Evolutionary conservation across 2,113 vertebrate species (phyloP).

Genomic region (Pelecanus crispus): DNA sequence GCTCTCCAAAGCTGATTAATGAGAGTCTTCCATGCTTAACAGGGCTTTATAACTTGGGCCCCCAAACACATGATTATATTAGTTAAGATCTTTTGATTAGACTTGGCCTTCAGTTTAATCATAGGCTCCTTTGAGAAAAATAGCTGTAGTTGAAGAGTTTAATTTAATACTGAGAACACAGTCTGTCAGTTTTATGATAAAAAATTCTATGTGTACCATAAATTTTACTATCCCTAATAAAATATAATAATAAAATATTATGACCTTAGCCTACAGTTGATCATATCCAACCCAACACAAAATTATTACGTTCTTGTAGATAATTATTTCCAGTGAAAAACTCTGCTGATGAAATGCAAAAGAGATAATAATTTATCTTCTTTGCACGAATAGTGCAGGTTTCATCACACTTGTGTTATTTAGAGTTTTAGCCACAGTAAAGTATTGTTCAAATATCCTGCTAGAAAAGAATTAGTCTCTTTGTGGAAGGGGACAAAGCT

Average conservation of each 20-base stretch:
- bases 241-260: not conserved
- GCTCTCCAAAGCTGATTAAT: not conserved
- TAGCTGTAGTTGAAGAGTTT: not conserved
- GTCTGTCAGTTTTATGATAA: not conserved
- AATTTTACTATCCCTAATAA: not conserved
- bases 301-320: not conserved
- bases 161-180: not conserved
- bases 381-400: not conserved
- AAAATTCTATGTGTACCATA: not conserved
- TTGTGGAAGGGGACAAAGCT: not conserved
- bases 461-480: not conserved
- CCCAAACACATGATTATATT: not conserved
- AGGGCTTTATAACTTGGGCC: not conserved
- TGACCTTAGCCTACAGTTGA: not conserved
- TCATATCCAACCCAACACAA: not conserved
- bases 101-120: not conserved
- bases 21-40: not conserved
- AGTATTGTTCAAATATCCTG: not conserved
- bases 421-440: not conserved
- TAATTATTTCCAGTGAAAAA: not conserved
- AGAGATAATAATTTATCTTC: not conserved
- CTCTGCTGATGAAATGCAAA: not conserved
- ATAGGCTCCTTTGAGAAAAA: not conserved
- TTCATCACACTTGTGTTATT: not conserved
- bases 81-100: not conserved